Evolutionary conservation across 2,888 invertebrate genomes (phyloP).

Genomic region (Drosophila tanythrix): DNA sequence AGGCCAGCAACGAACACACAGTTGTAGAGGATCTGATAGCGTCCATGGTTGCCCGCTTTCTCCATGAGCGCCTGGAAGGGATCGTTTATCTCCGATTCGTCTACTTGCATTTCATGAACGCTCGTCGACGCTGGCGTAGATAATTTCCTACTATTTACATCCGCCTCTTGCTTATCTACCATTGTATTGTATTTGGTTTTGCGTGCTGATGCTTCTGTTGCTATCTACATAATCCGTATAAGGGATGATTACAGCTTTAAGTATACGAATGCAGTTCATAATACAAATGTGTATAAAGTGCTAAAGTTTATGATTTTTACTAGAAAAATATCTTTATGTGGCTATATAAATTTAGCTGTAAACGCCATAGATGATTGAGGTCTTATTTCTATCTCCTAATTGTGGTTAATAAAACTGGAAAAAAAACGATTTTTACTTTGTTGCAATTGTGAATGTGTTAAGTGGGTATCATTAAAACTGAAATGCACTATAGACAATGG

Average conservation of each 20-base stretch:
- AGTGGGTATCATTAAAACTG: background rate
- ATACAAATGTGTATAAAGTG: background rate
- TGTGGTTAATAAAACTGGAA: background rate
- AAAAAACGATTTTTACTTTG: background rate
- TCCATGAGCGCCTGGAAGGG: conserved; percentile 86
- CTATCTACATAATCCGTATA: conserved; percentile 14
- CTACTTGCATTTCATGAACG: conserved; percentile 59
- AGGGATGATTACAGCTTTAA: conserved; percentile 18
- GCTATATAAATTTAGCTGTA: background rate
- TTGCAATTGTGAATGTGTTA: background rate
- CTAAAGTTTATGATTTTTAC: background rate
- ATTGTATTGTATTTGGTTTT: conserved; percentile 33
- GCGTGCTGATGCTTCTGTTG: conserved; percentile 10
- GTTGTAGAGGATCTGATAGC: conserved; percentile 86
- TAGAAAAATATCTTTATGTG: conserved; percentile 8
- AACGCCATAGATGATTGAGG: background rate
- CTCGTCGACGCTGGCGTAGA: conserved; percentile 39
- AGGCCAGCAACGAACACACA: conserved; percentile 85
- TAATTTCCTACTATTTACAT: conserved; percentile 51
- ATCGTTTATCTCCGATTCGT: conserved; percentile 78
- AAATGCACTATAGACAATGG: conserved; percentile 1
- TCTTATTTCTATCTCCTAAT: conserved; percentile 8
- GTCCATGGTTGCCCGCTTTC: conserved; percentile 86
- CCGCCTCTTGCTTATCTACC: conserved; percentile 56
- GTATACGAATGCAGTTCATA: conserved; percentile 10